A percentile compares a stretch with the other conserved stretches of the same genome.
Conservation (phyloP, 2,888 invertebrate species). For the Thecocarcelia acutangulata region DNA sequence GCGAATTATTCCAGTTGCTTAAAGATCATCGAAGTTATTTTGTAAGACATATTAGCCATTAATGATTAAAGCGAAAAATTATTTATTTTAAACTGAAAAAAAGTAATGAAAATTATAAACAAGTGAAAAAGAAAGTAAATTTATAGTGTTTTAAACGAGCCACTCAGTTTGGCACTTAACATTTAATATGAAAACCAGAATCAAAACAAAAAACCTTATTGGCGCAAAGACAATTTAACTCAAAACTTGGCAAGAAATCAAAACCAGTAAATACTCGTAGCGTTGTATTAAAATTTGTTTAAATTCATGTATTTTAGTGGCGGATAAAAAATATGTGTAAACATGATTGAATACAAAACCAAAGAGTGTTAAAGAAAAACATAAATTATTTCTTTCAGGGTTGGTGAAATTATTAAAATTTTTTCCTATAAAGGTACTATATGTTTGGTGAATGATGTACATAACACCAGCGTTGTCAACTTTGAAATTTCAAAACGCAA, state of each 20-base stretch:
- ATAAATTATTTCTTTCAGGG: constrained; percentile 54
- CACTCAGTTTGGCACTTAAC: constrained; percentile 22
- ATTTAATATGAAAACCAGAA: constrained; percentile 37
- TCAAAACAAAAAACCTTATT: constrained; percentile 30
- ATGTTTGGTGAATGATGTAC: no score
- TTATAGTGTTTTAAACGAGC: constrained; percentile 6
- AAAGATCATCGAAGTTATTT: no score
- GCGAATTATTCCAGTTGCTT: no score
- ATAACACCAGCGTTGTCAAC: no score
- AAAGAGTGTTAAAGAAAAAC: constrained; percentile 20
- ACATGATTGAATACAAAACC: constrained; percentile 49
- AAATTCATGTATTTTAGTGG: constrained; percentile 17
- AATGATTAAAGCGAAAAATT: background rate
- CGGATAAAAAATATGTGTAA: constrained; percentile 49
- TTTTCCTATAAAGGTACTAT: constrained; percentile 2
- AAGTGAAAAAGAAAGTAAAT: constrained; percentile 51
- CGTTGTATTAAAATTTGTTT: background rate
- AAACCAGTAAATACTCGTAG: constrained; percentile 57
- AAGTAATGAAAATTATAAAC: background rate
- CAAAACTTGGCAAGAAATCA: constrained; percentile 49
- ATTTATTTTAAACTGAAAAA: background rate
- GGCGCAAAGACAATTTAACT: constrained; percentile 47
- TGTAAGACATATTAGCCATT: no score
- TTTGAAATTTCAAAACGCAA: no score
- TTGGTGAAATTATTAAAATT: constrained; percentile 46